phyloP scores from a whole-genome alignment of 1,140 invertebrate genomes.

The Tetranychus cinnabarinus region DNA sequence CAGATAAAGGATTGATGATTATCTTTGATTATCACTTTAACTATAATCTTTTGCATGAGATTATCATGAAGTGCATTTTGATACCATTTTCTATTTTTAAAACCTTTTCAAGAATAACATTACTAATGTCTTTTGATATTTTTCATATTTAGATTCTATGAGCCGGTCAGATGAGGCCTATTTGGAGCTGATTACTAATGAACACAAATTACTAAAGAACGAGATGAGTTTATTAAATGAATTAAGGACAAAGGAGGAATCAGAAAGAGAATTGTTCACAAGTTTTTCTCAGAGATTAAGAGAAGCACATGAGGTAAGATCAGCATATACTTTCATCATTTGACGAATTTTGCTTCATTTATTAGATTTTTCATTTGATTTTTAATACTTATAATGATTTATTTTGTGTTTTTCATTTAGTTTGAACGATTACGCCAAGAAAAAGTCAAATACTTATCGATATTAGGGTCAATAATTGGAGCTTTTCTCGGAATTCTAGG shows the following conservation, averaged over 20 bases:
- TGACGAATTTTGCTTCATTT: background rate
- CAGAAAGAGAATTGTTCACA: background rate
- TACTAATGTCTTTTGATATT: background rate
- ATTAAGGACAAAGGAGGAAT: background rate
- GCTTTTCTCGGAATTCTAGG: background rate
- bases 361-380: background rate
- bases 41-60: no score
- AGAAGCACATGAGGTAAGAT: background rate
- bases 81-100: no score
- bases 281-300: background rate
- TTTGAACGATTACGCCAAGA: background rate
- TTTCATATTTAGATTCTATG: background rate
- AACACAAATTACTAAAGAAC: slow-evolving; percentile 1
- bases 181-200: background rate
- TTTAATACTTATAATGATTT: background rate
- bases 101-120: background rate
- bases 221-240: background rate
- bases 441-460: background rate
- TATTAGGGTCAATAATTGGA: background rate
- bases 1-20: no score
- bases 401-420: background rate
- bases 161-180: background rate
- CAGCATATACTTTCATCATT: no score
- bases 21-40: no score
- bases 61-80: background rate